Base-by-base conservation (phyloP, 2,797 vertebrate genomes). In the Premnoplex brunnescens region DNA sequence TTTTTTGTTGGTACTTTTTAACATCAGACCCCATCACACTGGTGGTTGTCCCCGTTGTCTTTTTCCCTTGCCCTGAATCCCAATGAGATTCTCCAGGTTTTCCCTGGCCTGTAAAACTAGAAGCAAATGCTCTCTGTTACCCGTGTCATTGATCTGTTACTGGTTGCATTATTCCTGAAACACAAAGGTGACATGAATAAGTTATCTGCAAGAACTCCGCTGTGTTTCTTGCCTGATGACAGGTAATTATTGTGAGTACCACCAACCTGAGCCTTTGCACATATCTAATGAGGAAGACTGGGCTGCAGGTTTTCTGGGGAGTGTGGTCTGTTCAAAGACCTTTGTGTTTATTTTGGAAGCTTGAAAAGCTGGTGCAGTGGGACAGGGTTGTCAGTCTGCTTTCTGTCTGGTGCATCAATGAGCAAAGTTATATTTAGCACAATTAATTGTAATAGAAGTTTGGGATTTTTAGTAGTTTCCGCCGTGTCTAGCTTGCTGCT, bases 351-450 rank as follows among this genome's bases (percentile, higher is more conserved):
- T 95, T 91, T 83, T 88, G 66, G 69, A 84, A 96, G 90, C 96
- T 84, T 88, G 95, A 94, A 95, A 95, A 96, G 88, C 95, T 96
- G 95, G 93, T 91, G 90, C 49, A 24, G 90, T 96, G 90, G 92
- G 80, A 83, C 3, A 8, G 44, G 37, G 76, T 68, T 90, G 92
- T 68, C 85, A 89, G 92, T 56, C 94, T 69, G 72, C 91, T 84
- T 94, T 94, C 52, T 67, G 85, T 90, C 93, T 94, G 81, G 52
- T 49, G 46, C 93, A 80, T 93, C 88, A 77, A 12, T 72, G 79
- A 51, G n/a, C 14, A 24, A 66, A 95, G 85, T 78, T 91, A 46
- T 69, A 58, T 52, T 88, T 84, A 75, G 46, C 3, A 3, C 83
- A 84, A 43, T 67, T 79, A 89, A 66, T 69, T 76, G 74, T 55